Evolutionary conservation across 2,888 invertebrate species (phyloP).

Genomic region (Synanthedon tipuliformis): DNA sequence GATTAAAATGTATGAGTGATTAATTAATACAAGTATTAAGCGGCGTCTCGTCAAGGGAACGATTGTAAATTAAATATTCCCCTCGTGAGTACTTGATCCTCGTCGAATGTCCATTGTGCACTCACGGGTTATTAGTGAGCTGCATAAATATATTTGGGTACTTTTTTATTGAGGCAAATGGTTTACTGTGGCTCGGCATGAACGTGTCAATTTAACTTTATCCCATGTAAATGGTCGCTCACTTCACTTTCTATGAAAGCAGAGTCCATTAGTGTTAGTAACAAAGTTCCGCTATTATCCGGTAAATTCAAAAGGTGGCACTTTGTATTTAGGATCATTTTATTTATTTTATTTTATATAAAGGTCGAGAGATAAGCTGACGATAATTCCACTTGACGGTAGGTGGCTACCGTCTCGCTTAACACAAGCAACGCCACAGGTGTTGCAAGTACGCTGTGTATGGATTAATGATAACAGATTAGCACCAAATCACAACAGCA

Average conservation of each 20-base stretch:
- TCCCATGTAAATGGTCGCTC: background rate
- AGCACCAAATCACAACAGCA: too few species aligned
- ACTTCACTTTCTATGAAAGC: background rate
- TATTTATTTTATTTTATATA: too few species aligned
- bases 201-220: background rate
- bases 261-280: background rate
- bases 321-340: too few species aligned
- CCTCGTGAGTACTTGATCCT: constrained; percentile 44
- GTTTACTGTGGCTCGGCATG: background rate
- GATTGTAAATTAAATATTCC: constrained; percentile 46
- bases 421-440: too few species aligned
- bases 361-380: too few species aligned
- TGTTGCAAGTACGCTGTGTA: too few species aligned
- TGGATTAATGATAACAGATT: too few species aligned
- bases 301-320: too few species aligned
- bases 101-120: constrained; percentile 27
- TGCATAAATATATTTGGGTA: constrained; percentile 15
- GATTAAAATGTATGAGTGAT: too few species aligned
- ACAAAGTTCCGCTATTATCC: background rate
- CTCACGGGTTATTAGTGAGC: constrained; percentile 40
- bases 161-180: background rate
- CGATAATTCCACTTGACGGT: too few species aligned
- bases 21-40: constrained; percentile 19
- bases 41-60: constrained; percentile 17
- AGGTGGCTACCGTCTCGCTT: too few species aligned